A percentile compares a stretch with the other conserved stretches of the same genome.
Evolutionary conservation across 2,113 vertebrate species (phyloP).

Genomic region (Gymnorhina tibicen): DNA sequence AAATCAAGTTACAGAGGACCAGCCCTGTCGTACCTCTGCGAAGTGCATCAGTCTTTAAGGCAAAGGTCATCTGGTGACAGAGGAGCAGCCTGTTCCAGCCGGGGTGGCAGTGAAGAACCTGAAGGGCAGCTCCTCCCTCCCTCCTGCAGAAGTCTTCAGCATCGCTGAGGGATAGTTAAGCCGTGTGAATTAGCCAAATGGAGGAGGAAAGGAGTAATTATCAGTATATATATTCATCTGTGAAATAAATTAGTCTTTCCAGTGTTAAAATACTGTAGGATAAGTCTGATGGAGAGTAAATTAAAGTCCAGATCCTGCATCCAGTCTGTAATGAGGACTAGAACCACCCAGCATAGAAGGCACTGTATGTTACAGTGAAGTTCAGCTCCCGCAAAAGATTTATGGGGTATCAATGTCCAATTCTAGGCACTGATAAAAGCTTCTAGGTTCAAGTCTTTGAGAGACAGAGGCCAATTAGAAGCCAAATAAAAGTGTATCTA

Average conservation of each 20-base stretch:
- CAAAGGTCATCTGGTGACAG: slow-evolving; percentile 2
- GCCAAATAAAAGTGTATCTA: background rate
- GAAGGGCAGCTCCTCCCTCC: slow-evolving; percentile 3
- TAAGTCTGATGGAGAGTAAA: background rate
- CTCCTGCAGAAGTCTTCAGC: background rate
- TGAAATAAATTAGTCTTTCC: background rate
- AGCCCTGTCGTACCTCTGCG: background rate
- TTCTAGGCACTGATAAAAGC: background rate
- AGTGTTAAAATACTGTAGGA: background rate
- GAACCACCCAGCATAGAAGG: background rate
- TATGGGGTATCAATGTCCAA: fast-evolving
- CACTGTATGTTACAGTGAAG: background rate
- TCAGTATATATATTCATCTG: background rate
- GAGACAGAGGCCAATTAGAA: background rate
- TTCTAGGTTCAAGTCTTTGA: background rate
- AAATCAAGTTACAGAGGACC: slow-evolving; percentile 27
- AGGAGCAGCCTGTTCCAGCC: background rate
- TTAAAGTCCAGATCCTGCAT: background rate
- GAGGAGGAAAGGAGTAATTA: background rate
- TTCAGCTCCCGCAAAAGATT: background rate
- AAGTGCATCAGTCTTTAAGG: slow-evolving; percentile 30
- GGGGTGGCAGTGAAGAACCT: background rate
- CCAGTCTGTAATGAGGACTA: background rate
- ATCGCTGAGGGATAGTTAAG: background rate
- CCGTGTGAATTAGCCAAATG: background rate